These are phyloP conservation scores for Sceliomorpha sp. DNA, from an alignment of 2,888 invertebrate species.

Conservation along the genomic window DNA sequence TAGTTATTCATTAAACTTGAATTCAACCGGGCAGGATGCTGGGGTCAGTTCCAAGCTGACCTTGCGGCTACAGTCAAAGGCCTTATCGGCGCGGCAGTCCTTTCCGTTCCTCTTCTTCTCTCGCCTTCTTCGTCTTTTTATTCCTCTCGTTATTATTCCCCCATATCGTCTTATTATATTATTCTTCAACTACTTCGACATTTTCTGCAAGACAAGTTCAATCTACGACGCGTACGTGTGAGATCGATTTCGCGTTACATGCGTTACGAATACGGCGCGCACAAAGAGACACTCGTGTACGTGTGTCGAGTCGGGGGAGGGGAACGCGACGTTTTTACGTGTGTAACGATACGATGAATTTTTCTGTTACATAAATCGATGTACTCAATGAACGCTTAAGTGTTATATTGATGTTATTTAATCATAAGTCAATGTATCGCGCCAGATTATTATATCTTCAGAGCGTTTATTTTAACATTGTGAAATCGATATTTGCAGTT, in stretches of 20 bases:
- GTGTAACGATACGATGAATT: too few relatives aligned
- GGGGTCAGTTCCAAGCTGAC: conserved; percentile 76
- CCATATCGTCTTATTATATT: conserved; percentile 11
- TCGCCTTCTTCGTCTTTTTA: conserved; percentile 42
- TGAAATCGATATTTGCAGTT: too few relatives aligned
- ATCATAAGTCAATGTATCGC: too few relatives aligned
- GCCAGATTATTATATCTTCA: too few relatives aligned
- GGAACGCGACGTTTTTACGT: too few relatives aligned
- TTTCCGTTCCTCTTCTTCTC: conserved; percentile 59
- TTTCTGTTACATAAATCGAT: too few relatives aligned
- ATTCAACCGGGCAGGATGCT: conserved; percentile 76
- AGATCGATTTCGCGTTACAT: neutral
- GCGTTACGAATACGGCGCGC: too few relatives aligned
- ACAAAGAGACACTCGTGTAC: too few relatives aligned
- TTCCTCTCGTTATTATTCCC: conserved; percentile 44
- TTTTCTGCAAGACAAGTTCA: conserved; percentile 20
- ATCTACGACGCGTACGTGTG: conserved; percentile 2
- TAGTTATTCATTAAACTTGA: conserved; percentile 79
- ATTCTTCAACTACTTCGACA: conserved; percentile 22
- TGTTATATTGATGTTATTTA: too few relatives aligned
- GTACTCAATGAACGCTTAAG: too few relatives aligned
- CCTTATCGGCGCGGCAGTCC: conserved; percentile 72
- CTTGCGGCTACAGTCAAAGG: conserved; percentile 78
- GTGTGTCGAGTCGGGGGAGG: too few relatives aligned
- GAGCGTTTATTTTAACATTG: too few relatives aligned